Base-by-base conservation (phyloP, 2,797 vertebrate species). In the Scyliorhinus canicula region DNA sequence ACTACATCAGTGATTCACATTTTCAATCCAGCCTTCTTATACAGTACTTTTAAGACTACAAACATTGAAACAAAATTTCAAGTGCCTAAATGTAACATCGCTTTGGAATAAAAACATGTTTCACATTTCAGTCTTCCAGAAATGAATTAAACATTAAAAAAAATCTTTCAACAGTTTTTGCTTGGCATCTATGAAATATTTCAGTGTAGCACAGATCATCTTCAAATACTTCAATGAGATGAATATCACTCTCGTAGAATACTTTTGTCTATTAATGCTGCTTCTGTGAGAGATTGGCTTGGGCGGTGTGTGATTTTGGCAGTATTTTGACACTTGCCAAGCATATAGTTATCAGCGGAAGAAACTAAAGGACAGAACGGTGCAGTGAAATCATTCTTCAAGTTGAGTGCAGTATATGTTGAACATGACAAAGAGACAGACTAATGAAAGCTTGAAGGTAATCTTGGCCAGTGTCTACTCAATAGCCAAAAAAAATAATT, bases 111-210 rank as follows among this genome's bases (percentile, higher is more conserved):
- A 94, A 93, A 94, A 94, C 47, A 82, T 94, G 93, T 50, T 94
- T 74, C 97, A 96, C 96, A 97, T 97, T 97, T 97, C 97, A 98
- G 98, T 98, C 98, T 98, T 97, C 98, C 98, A 50, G 65, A 94
- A 94, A 94, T 71, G 67, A 52, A 71, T 50, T 74, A 44, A 90
- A 90, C n/a, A 4, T 65, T 63, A 28, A 31, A 93, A 93, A 28
- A 88, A 88, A 55, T 71, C 24, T 19, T 14, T 31, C 47, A 93
- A 31, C 47, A 93, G 11, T 71, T 71, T 94, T 71, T 47, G 1
- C 50, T 94, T 69, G 93, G 67, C 69, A 94, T 47, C 67, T 74
- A 71, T 74, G 4, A 94, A 94, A 65, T 74, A 94, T 94, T 94
- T 94, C 93, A 94, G 47, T 52, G 65, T 74, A 74, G 69, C 93